Evolutionary conservation across 2,797 vertebrate species (phyloP).

Genomic region (Momotus momota): DNA sequence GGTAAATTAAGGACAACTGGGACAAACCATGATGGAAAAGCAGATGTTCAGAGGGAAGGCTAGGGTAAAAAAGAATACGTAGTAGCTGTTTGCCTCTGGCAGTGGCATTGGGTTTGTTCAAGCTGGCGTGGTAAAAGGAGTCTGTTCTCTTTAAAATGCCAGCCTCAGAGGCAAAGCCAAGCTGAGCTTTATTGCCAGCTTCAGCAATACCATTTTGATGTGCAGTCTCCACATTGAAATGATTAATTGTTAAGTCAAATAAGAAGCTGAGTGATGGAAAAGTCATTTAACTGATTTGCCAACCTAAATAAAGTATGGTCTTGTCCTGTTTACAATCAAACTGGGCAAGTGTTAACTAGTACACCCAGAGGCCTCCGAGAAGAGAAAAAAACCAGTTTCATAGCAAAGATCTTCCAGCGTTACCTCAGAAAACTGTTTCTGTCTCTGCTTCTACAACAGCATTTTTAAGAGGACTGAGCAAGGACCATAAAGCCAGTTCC

Average conservation of each 20-base stretch:
- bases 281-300: constrained; percentile 40
- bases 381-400: not conserved
- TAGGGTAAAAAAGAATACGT: not conserved
- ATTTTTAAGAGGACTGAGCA: not conserved
- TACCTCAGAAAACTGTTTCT: not conserved
- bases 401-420: not conserved
- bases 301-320: not conserved
- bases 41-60: not conserved
- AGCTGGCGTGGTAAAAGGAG: not conserved
- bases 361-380: not conserved
- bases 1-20: constrained; percentile 2
- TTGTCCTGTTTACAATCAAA: constrained; percentile 2
- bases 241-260: constrained; percentile 54
- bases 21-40: not conserved
- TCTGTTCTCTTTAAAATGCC: constrained; percentile 33
- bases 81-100: constrained; percentile 9
- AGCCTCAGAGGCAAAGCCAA: constrained; percentile 32
- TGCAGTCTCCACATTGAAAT: not conserved
- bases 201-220: not conserved
- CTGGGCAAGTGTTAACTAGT: not conserved
- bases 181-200: not conserved
- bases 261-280: not conserved
- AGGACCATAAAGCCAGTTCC: not conserved
- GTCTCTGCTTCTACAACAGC: not conserved
- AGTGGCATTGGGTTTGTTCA: not conserved